Base-by-base conservation (phyloP, 2,797 vertebrate genomes). In the Bovichtus diacanthus region DNA sequence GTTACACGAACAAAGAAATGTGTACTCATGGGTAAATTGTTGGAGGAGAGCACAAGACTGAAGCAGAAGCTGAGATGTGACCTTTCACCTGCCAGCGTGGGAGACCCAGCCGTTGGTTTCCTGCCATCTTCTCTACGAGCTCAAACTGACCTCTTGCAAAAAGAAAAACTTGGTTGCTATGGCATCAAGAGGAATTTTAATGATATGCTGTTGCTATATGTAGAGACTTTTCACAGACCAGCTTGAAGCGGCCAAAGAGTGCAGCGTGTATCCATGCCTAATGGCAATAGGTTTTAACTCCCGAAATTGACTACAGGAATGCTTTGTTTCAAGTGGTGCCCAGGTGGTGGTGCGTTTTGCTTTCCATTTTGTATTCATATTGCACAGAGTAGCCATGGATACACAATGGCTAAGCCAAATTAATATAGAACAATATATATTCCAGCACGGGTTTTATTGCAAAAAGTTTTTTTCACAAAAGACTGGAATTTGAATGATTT, bases 161-260 rank as follows among this genome's bases (percentile, higher is more conserved):
- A 51, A 70, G 56, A 69, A 81, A 82, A 87, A 82, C 63, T 76
- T 74, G 49, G 92, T 92, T 92, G 86, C 91, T 76, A 93, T 93
- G 90, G 91, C 76, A 77, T 87, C 76, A 18, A 31, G 66, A 83
- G 46, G 51, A 54, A 80, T 84, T 87, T 84, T 71, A 87, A 90
- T 89, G 71, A 87, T 87, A 89, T 74, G 82, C 80, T 85, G 43
- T 84, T 89, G 72, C 75, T 43, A 18, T 76, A 71, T 84, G 64
- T 53, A 64, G 54, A 71, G 66, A 63, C 61, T 82, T 80, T 63
- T 83, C 9, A 34, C 38, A 85, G 62, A 75, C 29, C 8, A 21
- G 39, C 70, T 85, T 59, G 60, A 53, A 44, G 50, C 65, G 79
- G 2, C 64, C 16, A 44, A 54, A 56, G 25, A 74, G 18, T 43